phyloP scores from a whole-genome alignment of 2,113 vertebrate species.

The Ivindomyrus marchei region DNA sequence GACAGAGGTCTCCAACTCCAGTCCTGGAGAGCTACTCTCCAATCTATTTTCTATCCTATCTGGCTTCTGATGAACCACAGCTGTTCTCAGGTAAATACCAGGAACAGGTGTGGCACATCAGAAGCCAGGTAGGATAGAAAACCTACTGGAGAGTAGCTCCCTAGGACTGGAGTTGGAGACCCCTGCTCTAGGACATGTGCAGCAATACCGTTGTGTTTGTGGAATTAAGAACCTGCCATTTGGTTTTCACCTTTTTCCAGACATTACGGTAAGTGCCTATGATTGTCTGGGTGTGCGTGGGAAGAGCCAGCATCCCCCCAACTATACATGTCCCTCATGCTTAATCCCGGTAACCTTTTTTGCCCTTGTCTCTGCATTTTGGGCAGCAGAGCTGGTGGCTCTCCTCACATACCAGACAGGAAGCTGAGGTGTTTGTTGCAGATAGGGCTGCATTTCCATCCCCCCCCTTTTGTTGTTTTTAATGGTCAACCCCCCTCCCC shows the following conservation, averaged over 20 bases:
- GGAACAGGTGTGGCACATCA: too few relatives aligned
- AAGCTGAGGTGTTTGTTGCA: background rate
- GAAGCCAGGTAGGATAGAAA: too few relatives aligned
- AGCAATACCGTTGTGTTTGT: background rate
- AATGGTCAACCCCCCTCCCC: slow-evolving; percentile 44
- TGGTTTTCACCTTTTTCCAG: background rate
- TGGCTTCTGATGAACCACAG: too few relatives aligned
- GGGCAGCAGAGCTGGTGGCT: background rate
- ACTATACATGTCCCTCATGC: background rate
- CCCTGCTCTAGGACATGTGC: background rate
- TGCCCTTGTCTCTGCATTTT: background rate
- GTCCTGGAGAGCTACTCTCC: too few relatives aligned
- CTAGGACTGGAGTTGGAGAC: too few relatives aligned
- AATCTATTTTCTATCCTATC: too few relatives aligned
- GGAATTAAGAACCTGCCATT: background rate
- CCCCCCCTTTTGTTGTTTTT: slow-evolving; percentile 29
- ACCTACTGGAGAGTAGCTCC: too few relatives aligned
- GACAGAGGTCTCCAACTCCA: too few relatives aligned
- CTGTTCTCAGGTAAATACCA: too few relatives aligned
- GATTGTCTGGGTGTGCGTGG: background rate
- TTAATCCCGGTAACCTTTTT: background rate
- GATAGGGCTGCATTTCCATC: slow-evolving; percentile 10
- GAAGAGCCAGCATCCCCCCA: background rate
- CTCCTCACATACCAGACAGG: background rate
- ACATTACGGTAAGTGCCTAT: background rate